Conservation (phyloP, 2,888 invertebrate genomes). For the Lydus trimaculatus region DNA sequence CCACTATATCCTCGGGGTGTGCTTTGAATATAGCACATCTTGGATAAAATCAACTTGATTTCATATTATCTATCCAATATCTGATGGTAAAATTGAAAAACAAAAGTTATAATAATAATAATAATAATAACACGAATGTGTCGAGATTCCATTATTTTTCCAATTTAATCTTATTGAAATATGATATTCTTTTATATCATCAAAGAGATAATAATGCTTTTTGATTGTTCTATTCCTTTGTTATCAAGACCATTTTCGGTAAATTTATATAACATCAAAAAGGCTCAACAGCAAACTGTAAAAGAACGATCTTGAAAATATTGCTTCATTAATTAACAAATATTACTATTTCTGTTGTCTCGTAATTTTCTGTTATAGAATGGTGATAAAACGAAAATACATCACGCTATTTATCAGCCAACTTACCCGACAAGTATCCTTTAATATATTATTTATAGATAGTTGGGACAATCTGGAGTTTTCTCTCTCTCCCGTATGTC, state of each 20-base stretch:
- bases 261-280: background rate
- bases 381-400: background rate
- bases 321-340: constrained; percentile 1
- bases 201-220: background rate
- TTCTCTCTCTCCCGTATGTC: constrained; percentile 38
- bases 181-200: background rate
- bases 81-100: constrained; percentile 10
- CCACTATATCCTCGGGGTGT: constrained; percentile 22
- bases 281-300: background rate
- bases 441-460: constrained; percentile 36
- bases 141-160: background rate
- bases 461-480: constrained; percentile 31
- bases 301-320: background rate
- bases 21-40: constrained; percentile 23
- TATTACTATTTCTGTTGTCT: too few relatives aligned
- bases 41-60: constrained; percentile 27
- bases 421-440: constrained; percentile 25
- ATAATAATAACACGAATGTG: background rate
- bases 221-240: background rate
- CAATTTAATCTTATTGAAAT: constrained; percentile 2
- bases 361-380: background rate
- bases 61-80: constrained; percentile 14
- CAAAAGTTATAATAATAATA: constrained; percentile 2
- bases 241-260: background rate
- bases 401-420: constrained; percentile 1